Conservation (phyloP, 1,140 invertebrate genomes). For the Cydia pomonella region DNA sequence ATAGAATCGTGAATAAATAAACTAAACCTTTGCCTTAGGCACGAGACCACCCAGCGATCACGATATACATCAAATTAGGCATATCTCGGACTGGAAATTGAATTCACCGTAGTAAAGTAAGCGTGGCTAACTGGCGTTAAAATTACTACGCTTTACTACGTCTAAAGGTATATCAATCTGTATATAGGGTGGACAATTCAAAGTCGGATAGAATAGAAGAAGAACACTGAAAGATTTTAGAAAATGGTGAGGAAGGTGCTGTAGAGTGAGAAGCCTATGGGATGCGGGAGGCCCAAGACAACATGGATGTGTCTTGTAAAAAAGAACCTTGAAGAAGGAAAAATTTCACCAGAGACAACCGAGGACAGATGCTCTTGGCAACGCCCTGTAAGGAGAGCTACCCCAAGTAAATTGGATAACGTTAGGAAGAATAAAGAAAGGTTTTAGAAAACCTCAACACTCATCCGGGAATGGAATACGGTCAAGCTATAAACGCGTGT, state of each 20-base stretch:
- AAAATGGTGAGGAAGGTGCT: not conserved
- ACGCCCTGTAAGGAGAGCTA: too few species aligned
- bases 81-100: constrained; percentile 41
- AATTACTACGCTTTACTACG: constrained; percentile 34
- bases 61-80: constrained; percentile 31
- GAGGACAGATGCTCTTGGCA: too few species aligned
- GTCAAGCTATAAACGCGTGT: not conserved
- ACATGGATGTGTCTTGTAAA: too few species aligned
- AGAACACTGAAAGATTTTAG: constrained; percentile 10
- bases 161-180: constrained; percentile 1
- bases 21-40: constrained; percentile 6
- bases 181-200: too few species aligned
- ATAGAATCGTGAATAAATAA: constrained; percentile 2
- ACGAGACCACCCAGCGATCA: constrained; percentile 43
- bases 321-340: too few species aligned
- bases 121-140: constrained; percentile 43
- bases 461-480: constrained; percentile 14
- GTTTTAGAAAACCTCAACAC: constrained; percentile 24
- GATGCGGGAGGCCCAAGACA: too few species aligned
- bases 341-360: too few species aligned
- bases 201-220: not conserved
- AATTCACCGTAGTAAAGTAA: constrained; percentile 41
- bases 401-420: too few species aligned
- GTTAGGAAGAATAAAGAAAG: not conserved
- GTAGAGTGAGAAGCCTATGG: too few species aligned